Evolutionary conservation across 1,140 invertebrate genomes (phyloP).

Genomic region (Luehdorfia chinensis): DNA sequence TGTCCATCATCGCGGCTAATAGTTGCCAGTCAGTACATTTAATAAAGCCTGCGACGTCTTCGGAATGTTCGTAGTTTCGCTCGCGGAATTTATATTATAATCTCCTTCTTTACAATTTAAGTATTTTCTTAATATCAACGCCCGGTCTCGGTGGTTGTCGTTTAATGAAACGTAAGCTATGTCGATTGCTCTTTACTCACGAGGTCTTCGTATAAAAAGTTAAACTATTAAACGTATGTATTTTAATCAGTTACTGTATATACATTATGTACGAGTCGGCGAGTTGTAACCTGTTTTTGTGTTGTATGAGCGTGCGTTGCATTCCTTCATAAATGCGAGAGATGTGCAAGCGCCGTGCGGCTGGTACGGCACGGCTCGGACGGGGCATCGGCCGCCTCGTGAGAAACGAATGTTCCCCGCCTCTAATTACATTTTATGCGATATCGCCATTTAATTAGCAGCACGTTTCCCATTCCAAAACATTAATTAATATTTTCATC

Average conservation of each 20-base stretch:
- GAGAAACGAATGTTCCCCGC: slow-evolving; percentile 69
- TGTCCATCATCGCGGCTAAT: slow-evolving; percentile 60
- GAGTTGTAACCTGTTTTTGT: slow-evolving; percentile 53
- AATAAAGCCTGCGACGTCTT: slow-evolving; percentile 48
- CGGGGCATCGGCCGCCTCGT: slow-evolving; percentile 50
- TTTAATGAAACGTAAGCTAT: slow-evolving; percentile 27
- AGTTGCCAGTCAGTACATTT: slow-evolving; percentile 70
- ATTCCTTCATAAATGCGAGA: slow-evolving; percentile 49
- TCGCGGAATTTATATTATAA: slow-evolving; percentile 65
- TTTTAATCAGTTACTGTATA: slow-evolving; percentile 38
- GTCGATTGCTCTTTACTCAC: slow-evolving; percentile 18
- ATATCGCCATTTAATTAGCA: slow-evolving; percentile 76
- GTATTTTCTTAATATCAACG: slow-evolving; percentile 46
- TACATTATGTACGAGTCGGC: slow-evolving; percentile 21
- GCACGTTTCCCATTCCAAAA: slow-evolving; percentile 73
- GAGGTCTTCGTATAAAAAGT: slow-evolving; percentile 35
- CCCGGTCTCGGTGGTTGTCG: slow-evolving; percentile 19
- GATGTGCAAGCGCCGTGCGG: slow-evolving; percentile 27
- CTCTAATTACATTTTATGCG: slow-evolving; percentile 75
- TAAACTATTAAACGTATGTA: slow-evolving; percentile 44
- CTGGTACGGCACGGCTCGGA: slow-evolving; percentile 31
- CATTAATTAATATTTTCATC: slow-evolving; percentile 77
- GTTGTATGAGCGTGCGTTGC: slow-evolving; percentile 38
- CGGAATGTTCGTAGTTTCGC: slow-evolving; percentile 52
- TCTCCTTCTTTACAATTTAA: slow-evolving; percentile 44